Percentiles rank a stretch among this genome's conserved stretches.
These are phyloP conservation scores for Asarcornis scutulata DNA, from an alignment of 2,113 vertebrate genomes.

Conservation along the genomic window DNA sequence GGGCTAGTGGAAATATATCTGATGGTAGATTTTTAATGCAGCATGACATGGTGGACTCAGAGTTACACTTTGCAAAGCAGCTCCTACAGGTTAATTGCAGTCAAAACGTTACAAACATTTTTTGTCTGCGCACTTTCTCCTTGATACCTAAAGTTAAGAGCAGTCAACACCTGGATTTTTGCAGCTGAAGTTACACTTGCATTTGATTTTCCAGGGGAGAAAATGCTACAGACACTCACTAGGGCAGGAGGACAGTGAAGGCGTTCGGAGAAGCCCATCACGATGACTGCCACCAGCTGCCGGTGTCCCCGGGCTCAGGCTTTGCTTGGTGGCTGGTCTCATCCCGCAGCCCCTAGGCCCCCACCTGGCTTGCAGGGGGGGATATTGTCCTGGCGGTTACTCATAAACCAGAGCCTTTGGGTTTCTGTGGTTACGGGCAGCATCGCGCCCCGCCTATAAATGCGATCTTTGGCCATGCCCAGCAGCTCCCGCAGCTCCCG, in stretches of 20 bases:
- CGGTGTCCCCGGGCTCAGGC: neutral
- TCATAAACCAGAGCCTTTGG: conserved; percentile 65
- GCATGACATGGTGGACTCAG: neutral
- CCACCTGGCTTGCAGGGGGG: conserved; percentile 38
- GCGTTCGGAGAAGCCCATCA: neutral
- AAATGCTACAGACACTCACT: neutral
- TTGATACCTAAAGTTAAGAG: neutral
- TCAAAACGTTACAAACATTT: neutral
- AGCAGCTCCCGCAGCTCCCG: conserved; percentile 57
- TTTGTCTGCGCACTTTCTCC: neutral
- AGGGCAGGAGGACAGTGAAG: neutral
- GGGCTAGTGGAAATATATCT: neutral
- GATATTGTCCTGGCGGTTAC: conserved; percentile 78
- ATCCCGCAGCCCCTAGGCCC: neutral
- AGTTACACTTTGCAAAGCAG: neutral
- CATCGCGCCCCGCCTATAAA: conserved; percentile 48
- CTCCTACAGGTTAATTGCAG: neutral
- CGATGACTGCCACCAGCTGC: neutral
- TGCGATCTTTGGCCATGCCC: conserved; percentile 66
- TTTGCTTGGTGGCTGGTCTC: neutral
- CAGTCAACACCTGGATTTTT: neutral
- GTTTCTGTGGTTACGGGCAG: conserved; percentile 73
- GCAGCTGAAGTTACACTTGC: neutral
- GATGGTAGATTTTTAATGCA: neutral
- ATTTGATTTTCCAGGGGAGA: neutral